Conservation (phyloP, 1,140 invertebrate genomes). For the Lutraria rhynchaena region DNA sequence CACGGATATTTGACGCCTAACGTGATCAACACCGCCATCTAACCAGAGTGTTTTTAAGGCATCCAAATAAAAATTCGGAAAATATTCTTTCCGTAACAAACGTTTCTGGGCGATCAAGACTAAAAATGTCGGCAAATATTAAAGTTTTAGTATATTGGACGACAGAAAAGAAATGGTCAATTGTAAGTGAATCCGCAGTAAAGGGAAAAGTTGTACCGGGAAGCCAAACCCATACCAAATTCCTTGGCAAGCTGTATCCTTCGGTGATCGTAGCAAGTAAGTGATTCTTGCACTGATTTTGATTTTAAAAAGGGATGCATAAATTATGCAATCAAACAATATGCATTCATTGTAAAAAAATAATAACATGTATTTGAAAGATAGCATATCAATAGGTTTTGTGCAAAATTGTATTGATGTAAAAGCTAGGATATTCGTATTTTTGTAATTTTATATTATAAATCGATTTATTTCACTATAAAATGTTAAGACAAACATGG, state of each 20-base stretch:
- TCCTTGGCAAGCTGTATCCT: constrained; percentile 38
- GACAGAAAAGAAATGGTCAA: constrained; percentile 16
- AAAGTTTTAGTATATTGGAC: constrained; percentile 45
- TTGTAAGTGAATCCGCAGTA: constrained; percentile 34
- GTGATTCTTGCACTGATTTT: too few species aligned
- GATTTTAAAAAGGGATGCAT: too few species aligned
- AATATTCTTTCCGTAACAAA: constrained; percentile 8
- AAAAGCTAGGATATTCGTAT: too few species aligned
- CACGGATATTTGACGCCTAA: too few species aligned
- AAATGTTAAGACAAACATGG: too few species aligned
- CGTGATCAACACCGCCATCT: constrained; percentile 30
- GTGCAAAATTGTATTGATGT: too few species aligned
- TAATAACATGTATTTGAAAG: too few species aligned
- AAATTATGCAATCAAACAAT: too few species aligned
- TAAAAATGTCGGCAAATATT: constrained; percentile 26
- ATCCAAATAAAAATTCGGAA: constrained; percentile 30
- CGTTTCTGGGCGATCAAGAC: background rate
- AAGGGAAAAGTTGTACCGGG: constrained; percentile 36
- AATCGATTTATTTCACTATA: too few species aligned
- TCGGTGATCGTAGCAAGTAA: constrained; percentile 42
- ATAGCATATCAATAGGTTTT: too few species aligned
- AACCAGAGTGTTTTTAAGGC: constrained; percentile 16
- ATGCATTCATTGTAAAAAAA: too few species aligned
- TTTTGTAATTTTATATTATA: too few species aligned
- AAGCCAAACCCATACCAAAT: constrained; percentile 38